These are phyloP conservation scores for Alaudala cheleensis DNA, from an alignment of 2,113 vertebrate species.

Conservation along the genomic window DNA sequence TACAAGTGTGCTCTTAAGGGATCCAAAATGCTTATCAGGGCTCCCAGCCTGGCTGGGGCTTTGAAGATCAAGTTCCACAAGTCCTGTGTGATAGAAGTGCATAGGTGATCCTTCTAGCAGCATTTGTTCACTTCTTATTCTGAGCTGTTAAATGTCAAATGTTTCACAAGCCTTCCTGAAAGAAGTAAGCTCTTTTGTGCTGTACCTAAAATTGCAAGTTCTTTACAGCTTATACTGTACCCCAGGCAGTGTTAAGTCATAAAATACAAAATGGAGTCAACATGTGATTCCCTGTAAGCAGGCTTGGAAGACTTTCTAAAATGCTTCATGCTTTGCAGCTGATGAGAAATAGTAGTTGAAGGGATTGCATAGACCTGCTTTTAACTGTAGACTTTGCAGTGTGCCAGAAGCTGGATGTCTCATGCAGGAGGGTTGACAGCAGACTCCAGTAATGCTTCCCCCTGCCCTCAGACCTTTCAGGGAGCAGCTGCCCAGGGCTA, in stretches of 20 bases:
- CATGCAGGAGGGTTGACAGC: not conserved
- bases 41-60: not conserved
- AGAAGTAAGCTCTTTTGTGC: not conserved
- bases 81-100: not conserved
- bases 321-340: not conserved
- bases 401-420: not conserved
- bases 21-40: not conserved
- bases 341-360: not conserved
- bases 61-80: not conserved
- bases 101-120: not conserved
- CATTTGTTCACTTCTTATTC: not conserved
- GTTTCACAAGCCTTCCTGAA: not conserved
- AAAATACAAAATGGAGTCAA: not conserved
- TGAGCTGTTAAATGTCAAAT: not conserved
- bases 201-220: not conserved
- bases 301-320: not conserved
- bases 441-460: not conserved
- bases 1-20: not conserved
- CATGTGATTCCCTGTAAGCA: not conserved
- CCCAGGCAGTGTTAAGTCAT: not conserved
- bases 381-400: not conserved
- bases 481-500: not conserved
- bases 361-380: not conserved
- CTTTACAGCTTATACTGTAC: not conserved
- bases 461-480: not conserved